These are phyloP conservation scores for Scomber colias DNA, from an alignment of 2,113 vertebrate species.

Conservation along the genomic window DNA sequence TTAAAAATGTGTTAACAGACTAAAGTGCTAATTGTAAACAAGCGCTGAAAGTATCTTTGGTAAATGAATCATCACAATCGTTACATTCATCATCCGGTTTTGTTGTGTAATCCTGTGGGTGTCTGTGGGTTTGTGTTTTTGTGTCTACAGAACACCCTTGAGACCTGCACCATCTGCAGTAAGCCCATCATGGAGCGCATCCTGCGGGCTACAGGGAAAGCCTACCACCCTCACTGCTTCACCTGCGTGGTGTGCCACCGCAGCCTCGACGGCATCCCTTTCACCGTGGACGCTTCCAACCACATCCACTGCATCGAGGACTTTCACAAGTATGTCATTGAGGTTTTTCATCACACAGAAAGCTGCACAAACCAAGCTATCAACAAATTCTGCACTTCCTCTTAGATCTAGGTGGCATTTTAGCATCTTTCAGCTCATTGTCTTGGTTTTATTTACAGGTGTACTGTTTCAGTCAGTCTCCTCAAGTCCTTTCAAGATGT, in stretches of 20 bases:
- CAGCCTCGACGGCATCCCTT: constrained; percentile 97
- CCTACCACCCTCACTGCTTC: constrained; percentile 98
- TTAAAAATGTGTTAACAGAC: constrained; percentile 13
- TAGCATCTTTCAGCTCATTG: too few species aligned
- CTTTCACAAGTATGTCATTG: constrained; percentile 93
- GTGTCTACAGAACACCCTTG: constrained; percentile 91
- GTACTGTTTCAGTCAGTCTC: too few species aligned
- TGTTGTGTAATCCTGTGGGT: constrained; percentile 59
- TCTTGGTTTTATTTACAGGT: too few species aligned
- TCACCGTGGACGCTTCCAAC: constrained; percentile 95
- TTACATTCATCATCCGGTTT: constrained; percentile 21
- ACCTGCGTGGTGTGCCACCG: constrained; percentile 96
- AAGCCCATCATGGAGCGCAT: constrained; percentile 99
- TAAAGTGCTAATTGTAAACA: constrained; percentile 37
- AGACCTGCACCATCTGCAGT: constrained; percentile 94
- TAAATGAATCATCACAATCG: constrained; percentile 38
- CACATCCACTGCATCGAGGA: constrained; percentile 99
- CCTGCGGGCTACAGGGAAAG: constrained; percentile 96
- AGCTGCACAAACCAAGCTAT: neutral
- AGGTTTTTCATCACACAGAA: neutral
- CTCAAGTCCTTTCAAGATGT: too few species aligned
- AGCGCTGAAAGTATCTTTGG: constrained; percentile 13
- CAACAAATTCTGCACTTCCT: too few species aligned
- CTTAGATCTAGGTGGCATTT: too few species aligned
- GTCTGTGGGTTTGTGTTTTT: constrained; percentile 60